A percentile compares a stretch with the other conserved stretches of the same genome.
Conservation (phyloP, 1,140 invertebrate species). For the Trichoplusia ni region DNA sequence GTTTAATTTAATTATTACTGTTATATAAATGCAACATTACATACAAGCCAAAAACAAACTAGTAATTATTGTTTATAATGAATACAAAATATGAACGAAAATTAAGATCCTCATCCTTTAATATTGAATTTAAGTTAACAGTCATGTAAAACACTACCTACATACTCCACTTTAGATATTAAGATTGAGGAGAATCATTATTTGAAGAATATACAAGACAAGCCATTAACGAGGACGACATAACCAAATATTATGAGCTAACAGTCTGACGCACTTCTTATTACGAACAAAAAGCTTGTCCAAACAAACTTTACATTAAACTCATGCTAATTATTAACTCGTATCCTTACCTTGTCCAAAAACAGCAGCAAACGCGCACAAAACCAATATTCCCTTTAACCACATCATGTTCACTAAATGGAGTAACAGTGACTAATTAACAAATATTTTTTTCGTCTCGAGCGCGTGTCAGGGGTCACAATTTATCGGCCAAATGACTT, state of each 20-base stretch:
- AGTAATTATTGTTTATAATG: too few relatives aligned
- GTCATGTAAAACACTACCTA: too few relatives aligned
- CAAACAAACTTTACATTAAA: background rate
- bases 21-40: too few relatives aligned
- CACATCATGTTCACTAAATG: background rate
- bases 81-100: too few relatives aligned
- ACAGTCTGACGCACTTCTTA: background rate
- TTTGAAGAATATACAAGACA: too few relatives aligned
- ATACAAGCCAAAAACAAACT: too few relatives aligned
- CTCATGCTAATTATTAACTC: background rate
- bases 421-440: background rate
- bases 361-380: background rate
- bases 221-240: background rate
- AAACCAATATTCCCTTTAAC: background rate
- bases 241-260: constrained; percentile 1
- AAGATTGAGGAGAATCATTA: too few relatives aligned
- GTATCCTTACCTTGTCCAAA: background rate
- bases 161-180: too few relatives aligned
- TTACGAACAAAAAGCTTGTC: too few relatives aligned
- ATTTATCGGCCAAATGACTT: constrained; percentile 3
- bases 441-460: background rate
- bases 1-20: too few relatives aligned
- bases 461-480: constrained; percentile 2
- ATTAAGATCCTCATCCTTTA: too few relatives aligned
- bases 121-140: too few relatives aligned